Evolutionary conservation across 2,797 vertebrate genomes (phyloP).

Genomic region (Harpagifer antarcticus): DNA sequence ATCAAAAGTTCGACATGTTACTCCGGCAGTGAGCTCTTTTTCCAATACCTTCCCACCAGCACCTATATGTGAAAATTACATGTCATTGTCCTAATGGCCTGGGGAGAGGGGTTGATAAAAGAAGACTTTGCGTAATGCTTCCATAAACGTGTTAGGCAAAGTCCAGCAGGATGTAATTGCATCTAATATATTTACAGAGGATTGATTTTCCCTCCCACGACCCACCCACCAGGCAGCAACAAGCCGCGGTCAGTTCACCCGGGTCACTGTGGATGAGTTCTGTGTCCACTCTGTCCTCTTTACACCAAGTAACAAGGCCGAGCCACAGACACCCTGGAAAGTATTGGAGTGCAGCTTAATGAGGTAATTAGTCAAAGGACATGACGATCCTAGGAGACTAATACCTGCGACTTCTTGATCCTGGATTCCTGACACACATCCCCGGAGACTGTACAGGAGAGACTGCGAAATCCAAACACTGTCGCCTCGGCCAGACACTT

Average conservation of each 20-base stretch:
- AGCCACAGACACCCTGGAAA: conserved; percentile 57
- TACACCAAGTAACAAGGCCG: conserved; percentile 62
- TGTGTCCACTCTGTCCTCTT: conserved; percentile 67
- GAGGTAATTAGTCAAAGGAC: conserved; percentile 87
- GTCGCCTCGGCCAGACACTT: conserved; percentile 39
- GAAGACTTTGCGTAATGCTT: conserved; percentile 83
- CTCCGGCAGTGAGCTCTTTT: conserved; percentile 45
- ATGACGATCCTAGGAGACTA: conserved; percentile 78
- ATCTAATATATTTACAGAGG: conserved; percentile 83
- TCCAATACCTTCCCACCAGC: conserved; percentile 57
- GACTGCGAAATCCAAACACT: conserved; percentile 51
- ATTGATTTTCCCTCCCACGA: conserved; percentile 75
- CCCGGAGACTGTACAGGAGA: conserved; percentile 73
- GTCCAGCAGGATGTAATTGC: conserved; percentile 82
- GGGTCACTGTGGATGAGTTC: conserved; percentile 64
- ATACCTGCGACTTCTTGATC: conserved; percentile 86
- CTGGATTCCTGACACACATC: conserved; percentile 78
- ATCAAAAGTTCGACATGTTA: conserved; percentile 45
- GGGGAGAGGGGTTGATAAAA: conserved; percentile 70
- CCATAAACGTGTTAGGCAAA: conserved; percentile 82
- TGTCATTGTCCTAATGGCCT: conserved; percentile 71
- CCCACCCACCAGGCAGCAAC: conserved; percentile 64
- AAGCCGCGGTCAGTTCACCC: conserved; percentile 60
- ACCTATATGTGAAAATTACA: conserved; percentile 73
- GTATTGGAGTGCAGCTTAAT: conserved; percentile 81